Evolutionary conservation across 2,797 vertebrate genomes (phyloP).

Genomic region (Caiman crocodilus): DNA sequence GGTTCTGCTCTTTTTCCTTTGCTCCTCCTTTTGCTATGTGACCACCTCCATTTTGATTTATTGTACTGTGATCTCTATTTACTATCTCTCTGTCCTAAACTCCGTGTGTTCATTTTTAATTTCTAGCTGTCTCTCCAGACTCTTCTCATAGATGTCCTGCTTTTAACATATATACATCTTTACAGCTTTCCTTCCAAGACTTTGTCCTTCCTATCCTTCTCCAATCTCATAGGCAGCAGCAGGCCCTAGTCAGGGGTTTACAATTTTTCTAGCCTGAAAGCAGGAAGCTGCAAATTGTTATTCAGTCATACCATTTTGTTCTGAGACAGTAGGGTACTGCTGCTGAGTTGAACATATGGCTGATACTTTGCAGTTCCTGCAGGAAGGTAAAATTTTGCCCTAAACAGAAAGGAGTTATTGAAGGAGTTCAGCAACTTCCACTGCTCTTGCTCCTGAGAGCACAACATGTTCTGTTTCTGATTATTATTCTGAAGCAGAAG

Average conservation of each 20-base stretch:
- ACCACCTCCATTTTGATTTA: not conserved
- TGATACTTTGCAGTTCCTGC: not conserved
- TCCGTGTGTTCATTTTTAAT: not conserved
- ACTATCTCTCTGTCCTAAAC: not conserved
- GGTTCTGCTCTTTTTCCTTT: not conserved
- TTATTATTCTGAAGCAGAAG: not conserved
- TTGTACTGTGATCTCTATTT: not conserved
- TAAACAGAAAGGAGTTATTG: not conserved
- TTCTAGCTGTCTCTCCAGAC: not conserved
- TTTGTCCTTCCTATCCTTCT: not conserved
- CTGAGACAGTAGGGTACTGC: not conserved
- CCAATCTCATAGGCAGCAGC: not conserved
- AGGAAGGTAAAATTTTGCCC: not conserved
- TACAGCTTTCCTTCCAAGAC: not conserved
- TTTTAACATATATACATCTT: not conserved
- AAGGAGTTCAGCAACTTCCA: not conserved
- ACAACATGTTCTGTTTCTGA: not conserved
- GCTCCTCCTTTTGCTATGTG: not conserved
- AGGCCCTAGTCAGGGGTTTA: not conserved
- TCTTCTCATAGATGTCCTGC: not conserved
- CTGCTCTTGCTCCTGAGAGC: not conserved
- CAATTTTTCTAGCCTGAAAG: not conserved
- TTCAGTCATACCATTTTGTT: not conserved
- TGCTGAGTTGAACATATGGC: not conserved
- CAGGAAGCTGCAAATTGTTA: not conserved